A percentile compares a stretch with the other conserved stretches of the same genome.
These are phyloP conservation scores for Oreortyx pictus DNA, from an alignment of 2,797 vertebrate species.

Conservation along the genomic window DNA sequence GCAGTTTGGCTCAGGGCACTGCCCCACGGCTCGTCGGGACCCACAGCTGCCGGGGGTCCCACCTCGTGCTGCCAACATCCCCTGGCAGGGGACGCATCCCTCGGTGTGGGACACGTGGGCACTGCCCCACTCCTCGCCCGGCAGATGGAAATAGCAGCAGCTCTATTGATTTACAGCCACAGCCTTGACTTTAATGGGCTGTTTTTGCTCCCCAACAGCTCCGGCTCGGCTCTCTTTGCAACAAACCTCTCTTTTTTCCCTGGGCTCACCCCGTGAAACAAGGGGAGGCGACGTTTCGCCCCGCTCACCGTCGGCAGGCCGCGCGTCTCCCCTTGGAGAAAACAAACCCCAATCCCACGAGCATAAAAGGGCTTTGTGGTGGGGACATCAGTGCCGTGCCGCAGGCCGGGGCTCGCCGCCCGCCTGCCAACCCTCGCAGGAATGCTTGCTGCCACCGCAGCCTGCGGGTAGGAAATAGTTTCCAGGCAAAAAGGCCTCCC, in stretches of 20 bases:
- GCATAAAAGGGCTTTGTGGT: conserved; percentile 82
- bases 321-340: conserved; percentile 48
- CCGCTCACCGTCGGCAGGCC: conserved; percentile 50
- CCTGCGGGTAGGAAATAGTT: conserved; percentile 89
- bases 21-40: not conserved
- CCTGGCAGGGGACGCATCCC: not conserved
- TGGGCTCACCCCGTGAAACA: not conserved
- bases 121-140: not conserved
- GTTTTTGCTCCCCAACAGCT: conserved; percentile 17
- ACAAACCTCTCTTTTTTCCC: conserved; percentile 19
- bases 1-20: not conserved
- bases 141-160: conserved; percentile 42
- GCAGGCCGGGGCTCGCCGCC: conserved; percentile 81
- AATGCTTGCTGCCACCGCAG: conserved; percentile 94
- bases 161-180: conserved; percentile 48
- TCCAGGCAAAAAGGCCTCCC: conserved; percentile 70
- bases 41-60: not conserved
- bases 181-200: conserved; percentile 14
- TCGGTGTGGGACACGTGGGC: not conserved
- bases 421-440: conserved; percentile 80
- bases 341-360: conserved; percentile 64
- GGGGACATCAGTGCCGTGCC: conserved; percentile 75
- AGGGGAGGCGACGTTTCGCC: not conserved
- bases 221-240: not conserved
- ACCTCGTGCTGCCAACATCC: not conserved